Evolutionary conservation across 2,888 invertebrate genomes (phyloP).

Genomic region (Malthinus seriepunctatus): DNA sequence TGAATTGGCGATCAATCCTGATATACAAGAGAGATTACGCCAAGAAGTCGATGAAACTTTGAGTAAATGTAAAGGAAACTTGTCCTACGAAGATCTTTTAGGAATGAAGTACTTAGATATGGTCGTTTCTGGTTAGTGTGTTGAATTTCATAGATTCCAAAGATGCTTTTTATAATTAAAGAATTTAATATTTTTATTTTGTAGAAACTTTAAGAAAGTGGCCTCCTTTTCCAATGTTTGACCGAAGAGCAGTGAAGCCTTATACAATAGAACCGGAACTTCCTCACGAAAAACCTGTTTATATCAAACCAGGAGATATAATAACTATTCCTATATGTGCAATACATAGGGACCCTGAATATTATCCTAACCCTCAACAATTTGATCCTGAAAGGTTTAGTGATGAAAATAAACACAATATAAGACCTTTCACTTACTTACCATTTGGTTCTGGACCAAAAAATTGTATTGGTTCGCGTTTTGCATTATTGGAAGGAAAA

Average conservation of each 20-base stretch:
- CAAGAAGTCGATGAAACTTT: too few species aligned
- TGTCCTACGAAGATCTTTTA: too few species aligned
- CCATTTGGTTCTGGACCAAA: not conserved
- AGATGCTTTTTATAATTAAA: too few species aligned
- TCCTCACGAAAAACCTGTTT: not conserved
- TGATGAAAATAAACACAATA: not conserved
- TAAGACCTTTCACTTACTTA: not conserved
- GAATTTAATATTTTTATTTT: too few species aligned
- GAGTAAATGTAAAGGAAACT: too few species aligned
- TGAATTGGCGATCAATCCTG: too few species aligned
- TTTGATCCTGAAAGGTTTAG: not conserved
- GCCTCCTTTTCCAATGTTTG: not conserved
- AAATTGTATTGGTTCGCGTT: slow-evolving; percentile 1
- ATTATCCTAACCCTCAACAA: not conserved
- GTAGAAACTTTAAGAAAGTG: not conserved
- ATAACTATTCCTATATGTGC: not conserved
- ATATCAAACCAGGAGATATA: not conserved
- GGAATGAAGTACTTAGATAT: too few species aligned
- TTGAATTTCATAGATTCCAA: too few species aligned
- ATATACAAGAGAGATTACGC: too few species aligned
- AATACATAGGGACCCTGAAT: not conserved
- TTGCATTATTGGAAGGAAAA: slow-evolving; percentile 3
- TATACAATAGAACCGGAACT: not conserved
- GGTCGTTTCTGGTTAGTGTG: too few species aligned
- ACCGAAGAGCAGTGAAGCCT: not conserved